These are phyloP conservation scores for Ciona savignyi DNA, from an alignment of 23 tunicate genomes.

Conservation along the genomic window DNA sequence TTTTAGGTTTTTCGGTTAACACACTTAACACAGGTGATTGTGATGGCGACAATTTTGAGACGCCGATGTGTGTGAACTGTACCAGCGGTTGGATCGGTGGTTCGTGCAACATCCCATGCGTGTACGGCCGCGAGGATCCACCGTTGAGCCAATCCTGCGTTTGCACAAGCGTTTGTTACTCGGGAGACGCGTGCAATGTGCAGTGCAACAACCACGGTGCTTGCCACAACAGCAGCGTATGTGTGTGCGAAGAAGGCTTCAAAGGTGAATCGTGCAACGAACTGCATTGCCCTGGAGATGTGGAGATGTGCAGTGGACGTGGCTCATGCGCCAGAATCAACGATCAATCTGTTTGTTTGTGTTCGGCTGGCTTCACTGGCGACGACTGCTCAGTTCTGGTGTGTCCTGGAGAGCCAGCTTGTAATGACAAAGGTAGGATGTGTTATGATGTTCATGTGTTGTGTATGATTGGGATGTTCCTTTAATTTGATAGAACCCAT, in stretches of 20 bases:
- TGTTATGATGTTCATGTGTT: too few relatives aligned
- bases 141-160: constrained; percentile 18
- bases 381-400: constrained; percentile 18
- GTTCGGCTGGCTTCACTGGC: constrained; percentile 11
- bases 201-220: constrained; percentile 2
- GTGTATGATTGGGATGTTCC: too few relatives aligned
- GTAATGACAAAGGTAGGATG: constrained; percentile 10
- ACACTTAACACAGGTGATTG: too few relatives aligned
- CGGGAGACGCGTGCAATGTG: constrained; percentile 17
- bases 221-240: constrained; percentile 2
- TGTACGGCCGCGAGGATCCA: constrained; percentile 14
- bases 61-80: constrained; percentile 19
- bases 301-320: constrained; percentile 10
- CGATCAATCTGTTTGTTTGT: constrained; percentile 15
- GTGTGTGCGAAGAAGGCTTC: constrained; percentile 19
- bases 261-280: constrained; percentile 9
- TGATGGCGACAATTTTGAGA: constrained; percentile 4
- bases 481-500: too few relatives aligned
- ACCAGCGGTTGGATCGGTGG: constrained; percentile 12
- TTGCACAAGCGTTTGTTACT: constrained; percentile 13
- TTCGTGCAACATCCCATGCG: constrained; percentile 10
- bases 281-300: constrained; percentile 20
- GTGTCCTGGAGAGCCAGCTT: constrained; percentile 19
- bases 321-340: constrained; percentile 14
- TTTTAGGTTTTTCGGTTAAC: too few relatives aligned